phyloP scores from a whole-genome alignment of 2,797 vertebrate genomes.

The Simalia tracyae region DNA sequence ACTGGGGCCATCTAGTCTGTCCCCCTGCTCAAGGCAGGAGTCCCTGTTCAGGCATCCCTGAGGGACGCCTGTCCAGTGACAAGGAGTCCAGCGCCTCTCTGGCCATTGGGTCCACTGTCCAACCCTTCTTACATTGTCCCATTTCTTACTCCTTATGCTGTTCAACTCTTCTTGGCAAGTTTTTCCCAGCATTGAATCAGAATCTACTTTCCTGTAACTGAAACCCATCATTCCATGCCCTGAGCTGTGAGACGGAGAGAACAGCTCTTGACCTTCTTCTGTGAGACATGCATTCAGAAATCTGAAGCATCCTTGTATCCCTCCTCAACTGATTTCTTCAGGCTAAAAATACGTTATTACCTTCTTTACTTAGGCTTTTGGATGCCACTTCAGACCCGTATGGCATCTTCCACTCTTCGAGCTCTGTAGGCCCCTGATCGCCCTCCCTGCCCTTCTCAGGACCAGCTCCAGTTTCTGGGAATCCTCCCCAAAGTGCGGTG shows the following conservation, averaged over 20 bases:
- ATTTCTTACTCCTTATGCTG: too few relatives aligned
- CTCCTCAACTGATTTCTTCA: not conserved
- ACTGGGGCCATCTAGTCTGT: not conserved
- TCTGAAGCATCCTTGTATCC: not conserved
- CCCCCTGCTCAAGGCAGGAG: not conserved
- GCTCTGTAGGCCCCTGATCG: not conserved
- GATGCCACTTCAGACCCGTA: not conserved
- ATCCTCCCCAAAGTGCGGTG: too few relatives aligned
- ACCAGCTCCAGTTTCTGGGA: not conserved
- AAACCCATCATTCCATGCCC: not conserved
- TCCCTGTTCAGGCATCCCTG: too few relatives aligned
- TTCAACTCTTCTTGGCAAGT: not conserved
- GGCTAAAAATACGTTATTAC: not conserved
- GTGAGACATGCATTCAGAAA: not conserved
- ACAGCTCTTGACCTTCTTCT: not conserved
- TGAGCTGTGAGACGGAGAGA: not conserved
- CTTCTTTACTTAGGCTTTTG: not conserved
- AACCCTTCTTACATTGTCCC: too few relatives aligned
- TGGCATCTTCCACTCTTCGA: too few relatives aligned
- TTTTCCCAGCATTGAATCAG: too few relatives aligned
- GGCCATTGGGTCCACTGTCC: too few relatives aligned
- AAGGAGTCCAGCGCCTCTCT: too few relatives aligned
- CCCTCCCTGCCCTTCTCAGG: not conserved
- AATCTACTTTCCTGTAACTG: not conserved
- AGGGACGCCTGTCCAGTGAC: too few relatives aligned